A percentile compares a stretch with the other conserved stretches of the same genome.
These are phyloP conservation scores for Quadroppia sp. DNA, from an alignment of 2,888 invertebrate species.

Conservation along the genomic window DNA sequence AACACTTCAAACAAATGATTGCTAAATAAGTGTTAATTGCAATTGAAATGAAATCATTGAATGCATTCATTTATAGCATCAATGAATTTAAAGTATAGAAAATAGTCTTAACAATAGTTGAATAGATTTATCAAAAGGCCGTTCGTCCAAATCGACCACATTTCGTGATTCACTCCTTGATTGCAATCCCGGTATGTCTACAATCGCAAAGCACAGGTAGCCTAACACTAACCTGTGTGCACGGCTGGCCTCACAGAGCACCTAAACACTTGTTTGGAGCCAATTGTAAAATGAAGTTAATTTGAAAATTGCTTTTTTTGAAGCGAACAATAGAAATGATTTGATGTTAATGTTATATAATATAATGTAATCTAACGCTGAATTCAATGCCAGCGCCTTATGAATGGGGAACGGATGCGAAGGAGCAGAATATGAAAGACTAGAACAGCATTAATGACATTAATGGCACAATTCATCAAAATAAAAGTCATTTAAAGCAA, in stretches of 20 bases:
- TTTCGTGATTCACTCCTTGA: conserved; percentile 1
- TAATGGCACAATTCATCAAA: neutral
- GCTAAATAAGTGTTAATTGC: too few relatives aligned
- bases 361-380: conserved; percentile 10
- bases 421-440: conserved; percentile 1
- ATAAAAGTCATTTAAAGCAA: conserved; percentile 18
- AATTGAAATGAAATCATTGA: too few relatives aligned
- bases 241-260: neutral
- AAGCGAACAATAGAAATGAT: neutral
- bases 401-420: conserved; percentile 13
- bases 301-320: conserved; percentile 9
- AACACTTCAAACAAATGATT: too few relatives aligned
- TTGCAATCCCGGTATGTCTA: too few relatives aligned
- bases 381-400: neutral
- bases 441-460: neutral
- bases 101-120: neutral
- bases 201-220: neutral
- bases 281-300: neutral
- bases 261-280: conserved; percentile 7
- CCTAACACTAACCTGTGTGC: neutral
- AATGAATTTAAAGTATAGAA: neutral
- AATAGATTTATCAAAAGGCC: neutral
- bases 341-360: neutral
- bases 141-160: neutral
- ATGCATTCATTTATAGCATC: neutral